Evolutionary conservation across 2,113 vertebrate species (phyloP).

Genomic region (Semnopithecus entellus): DNA sequence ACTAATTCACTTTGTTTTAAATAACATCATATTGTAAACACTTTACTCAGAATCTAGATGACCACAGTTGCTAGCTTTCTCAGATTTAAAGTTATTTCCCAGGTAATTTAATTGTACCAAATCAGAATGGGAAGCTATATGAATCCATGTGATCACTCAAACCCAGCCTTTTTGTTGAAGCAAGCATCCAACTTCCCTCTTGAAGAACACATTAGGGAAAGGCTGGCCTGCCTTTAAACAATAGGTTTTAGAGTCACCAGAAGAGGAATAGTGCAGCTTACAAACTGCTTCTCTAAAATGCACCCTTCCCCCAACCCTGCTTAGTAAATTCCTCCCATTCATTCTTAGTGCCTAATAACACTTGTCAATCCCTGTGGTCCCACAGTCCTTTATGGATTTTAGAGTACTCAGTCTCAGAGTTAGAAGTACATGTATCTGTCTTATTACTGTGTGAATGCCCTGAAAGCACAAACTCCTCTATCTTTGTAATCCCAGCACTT

Average conservation of each 20-base stretch:
- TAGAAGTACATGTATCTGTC: not conserved
- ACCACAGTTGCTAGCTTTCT: not conserved
- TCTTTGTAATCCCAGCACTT: not conserved
- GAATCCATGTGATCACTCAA: not conserved
- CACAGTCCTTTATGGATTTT: not conserved
- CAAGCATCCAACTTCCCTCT: not conserved
- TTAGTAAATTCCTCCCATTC: not conserved
- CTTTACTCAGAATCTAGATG: conserved; percentile 36
- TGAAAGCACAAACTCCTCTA: not conserved
- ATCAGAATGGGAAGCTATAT: not conserved
- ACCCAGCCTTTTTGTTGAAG: not conserved
- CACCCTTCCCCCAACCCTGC: not conserved
- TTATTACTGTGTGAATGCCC: not conserved
- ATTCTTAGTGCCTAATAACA: not conserved
- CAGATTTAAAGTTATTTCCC: not conserved
- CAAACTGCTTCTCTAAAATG: not conserved
- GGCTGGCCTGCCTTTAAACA: not conserved
- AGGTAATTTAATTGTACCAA: not conserved
- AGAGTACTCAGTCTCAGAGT: not conserved
- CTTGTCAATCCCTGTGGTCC: not conserved
- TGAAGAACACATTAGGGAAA: not conserved
- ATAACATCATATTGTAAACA: not conserved
- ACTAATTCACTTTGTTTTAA: conserved; percentile 47
- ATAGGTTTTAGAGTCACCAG: not conserved
- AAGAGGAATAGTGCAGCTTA: not conserved